Base-by-base conservation (phyloP, 2,888 invertebrate genomes). In the Ypsolopha scabrella region DNA sequence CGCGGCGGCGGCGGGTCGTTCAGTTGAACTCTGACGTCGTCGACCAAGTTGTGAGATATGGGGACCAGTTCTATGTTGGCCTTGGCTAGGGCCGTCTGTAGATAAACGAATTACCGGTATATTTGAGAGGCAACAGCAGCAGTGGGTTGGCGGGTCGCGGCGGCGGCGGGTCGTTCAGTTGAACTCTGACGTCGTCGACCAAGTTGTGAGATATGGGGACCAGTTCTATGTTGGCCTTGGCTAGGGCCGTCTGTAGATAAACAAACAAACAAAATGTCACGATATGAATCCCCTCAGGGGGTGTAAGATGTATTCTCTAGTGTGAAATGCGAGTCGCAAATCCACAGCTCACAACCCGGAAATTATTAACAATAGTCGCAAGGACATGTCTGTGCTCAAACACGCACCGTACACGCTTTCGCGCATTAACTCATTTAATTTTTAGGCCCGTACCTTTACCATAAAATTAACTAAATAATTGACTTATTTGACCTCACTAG, bases 101-200 rank as follows among this genome's bases (percentile, higher is more conserved):
- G 70, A 36, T 70, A 68, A 38, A 68, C 64, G 47, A 36, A 7
- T 10, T 11, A 43, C 24, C 44, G 7, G 91, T 45, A 48, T 6
- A 44, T 41, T 6, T 41, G 0, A 91, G 51, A 1, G 87, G 69
- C 35, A 93, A 78, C 0, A 91, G 88, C 48, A 85, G 67, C 10
- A 93, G 76, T 0, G 75, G 62, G 53, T 90, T 88, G 13, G 71
- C 67, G 0, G 89, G 89, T 3, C 88, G 68, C 1, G 70, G 54
- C 0, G 93, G 93, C 43, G 75, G 61, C 0, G 65, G 68, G 1
- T 79, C 77, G 0, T 62, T 59, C 1, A 90, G 76, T 14, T 88
- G 72, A 0, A 69, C 72, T 90, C 96, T 92, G n/a, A 92, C 82
- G n/a, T 88, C 62, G 64, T 96, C 95, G 3, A 96, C 88, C 43